phyloP scores from a whole-genome alignment of 2,113 vertebrate species.

The Neomonachus schauinslandi region DNA sequence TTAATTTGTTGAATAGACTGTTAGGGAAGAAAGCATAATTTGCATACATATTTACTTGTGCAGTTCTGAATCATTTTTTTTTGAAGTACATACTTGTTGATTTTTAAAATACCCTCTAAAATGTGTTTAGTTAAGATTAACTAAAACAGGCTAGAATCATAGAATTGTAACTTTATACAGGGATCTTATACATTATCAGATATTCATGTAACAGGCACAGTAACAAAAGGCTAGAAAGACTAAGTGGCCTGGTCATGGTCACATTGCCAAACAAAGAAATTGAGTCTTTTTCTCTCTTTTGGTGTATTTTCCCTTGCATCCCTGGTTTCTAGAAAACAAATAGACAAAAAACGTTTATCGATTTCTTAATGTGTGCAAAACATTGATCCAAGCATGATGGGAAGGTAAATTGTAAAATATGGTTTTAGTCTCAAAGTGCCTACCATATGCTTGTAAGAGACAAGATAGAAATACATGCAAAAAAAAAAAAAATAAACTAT shows the following conservation, averaged over 20 bases:
- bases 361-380: slow-evolving; percentile 9
- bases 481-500: background rate
- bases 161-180: background rate
- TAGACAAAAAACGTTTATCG: background rate
- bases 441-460: background rate
- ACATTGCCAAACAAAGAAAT: background rate
- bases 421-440: background rate
- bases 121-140: slow-evolving; percentile 14
- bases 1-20: slow-evolving; percentile 70
- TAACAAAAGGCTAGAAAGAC: background rate
- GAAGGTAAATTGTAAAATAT: slow-evolving; percentile 3
- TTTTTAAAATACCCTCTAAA: slow-evolving; percentile 1
- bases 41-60: background rate
- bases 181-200: background rate
- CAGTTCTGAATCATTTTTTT: slow-evolving; percentile 25
- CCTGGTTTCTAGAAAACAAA: background rate
- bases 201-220: background rate
- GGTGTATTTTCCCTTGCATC: background rate
- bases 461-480: background rate
- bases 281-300: background rate
- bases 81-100: background rate
- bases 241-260: background rate
- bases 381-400: background rate
- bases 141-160: background rate
- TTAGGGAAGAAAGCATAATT: slow-evolving; percentile 44